Percentiles rank a stretch among this genome's conserved stretches.
phyloP scores from a whole-genome alignment of 2,888 invertebrate genomes.

The Mythimna pallens region DNA sequence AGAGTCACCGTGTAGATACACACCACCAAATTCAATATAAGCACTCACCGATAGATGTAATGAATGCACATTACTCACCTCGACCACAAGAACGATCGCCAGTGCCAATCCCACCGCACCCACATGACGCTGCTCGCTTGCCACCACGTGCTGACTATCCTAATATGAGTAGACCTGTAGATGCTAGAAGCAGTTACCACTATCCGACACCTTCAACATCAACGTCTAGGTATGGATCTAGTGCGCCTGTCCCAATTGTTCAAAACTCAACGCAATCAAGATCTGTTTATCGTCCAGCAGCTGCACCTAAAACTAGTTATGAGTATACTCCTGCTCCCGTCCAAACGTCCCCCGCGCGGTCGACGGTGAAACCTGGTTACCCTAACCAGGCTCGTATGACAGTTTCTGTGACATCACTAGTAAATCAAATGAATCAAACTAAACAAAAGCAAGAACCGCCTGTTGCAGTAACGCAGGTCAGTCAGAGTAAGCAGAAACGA shows the following conservation, averaged over 20 bases:
- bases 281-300: constrained; percentile 75
- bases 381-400: constrained; percentile 86
- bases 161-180: constrained; percentile 75
- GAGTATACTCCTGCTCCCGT: constrained; percentile 80
- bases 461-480: constrained; percentile 88
- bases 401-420: constrained; percentile 87
- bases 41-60: constrained; percentile 76
- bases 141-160: constrained; percentile 80
- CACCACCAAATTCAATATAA: constrained; percentile 82
- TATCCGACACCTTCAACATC: constrained; percentile 84
- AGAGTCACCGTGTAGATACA: constrained; percentile 81
- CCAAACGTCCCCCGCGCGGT: constrained; percentile 82
- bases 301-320: constrained; percentile 80
- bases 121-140: constrained; percentile 77
- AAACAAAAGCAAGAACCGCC: constrained; percentile 93
- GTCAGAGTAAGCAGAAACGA: constrained; percentile 90
- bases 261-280: constrained; percentile 79
- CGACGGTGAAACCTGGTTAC: constrained; percentile 81
- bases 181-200: constrained; percentile 78
- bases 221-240: constrained; percentile 78
- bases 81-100: constrained; percentile 81
- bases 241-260: constrained; percentile 75
- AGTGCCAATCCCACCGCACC: constrained; percentile 76
- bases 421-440: constrained; percentile 87
- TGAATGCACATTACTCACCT: constrained; percentile 78